Evolutionary conservation across 1,140 invertebrate genomes (phyloP), one percentile per base, ranked within the genome.

Genomic region (Sitobion miscanthi): DNA sequence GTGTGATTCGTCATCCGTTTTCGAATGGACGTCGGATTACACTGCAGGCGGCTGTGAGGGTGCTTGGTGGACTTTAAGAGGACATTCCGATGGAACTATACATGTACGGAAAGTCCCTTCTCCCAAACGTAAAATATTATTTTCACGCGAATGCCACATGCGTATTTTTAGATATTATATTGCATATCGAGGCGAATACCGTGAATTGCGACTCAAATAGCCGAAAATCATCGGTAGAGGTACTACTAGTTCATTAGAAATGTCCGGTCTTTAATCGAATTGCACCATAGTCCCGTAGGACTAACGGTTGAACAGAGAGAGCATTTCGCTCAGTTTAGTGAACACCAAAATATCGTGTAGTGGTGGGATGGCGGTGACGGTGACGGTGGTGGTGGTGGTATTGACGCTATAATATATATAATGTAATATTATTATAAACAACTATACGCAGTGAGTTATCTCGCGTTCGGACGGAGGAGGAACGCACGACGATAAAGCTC

Each of bases 11-110:
- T 54, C 87, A 35, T 89, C 49, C 21, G 9, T 89, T 89, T 88
- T 1, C 47, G n/a, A 89, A 89, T 52, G n/a, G 87, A 89, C 52
- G 87, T 54, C 35, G 87, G n/a, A 89, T 89, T 89, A 54, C n/a
- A 54, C 35, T 77, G 47, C 83, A 25, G 47, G 30, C 30, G 30
- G 25, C 85, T 30, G 4, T 45, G 8, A 85, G 62, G 62, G 62
- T 77, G 30, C 30, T 77, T 77, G 30, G 35, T 87, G 30, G 30
- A 52, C 86, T 87, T 86, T 49, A 87, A 87, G 47, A 52, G 47
- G 42, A 23, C 47, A 88, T 88, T 49, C 86, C 86, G 30, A 30
- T 47, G 30, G n/a, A 1, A 25, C 23, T 45, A 42, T 25, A 85
- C 42, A 83, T 83, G n/a, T 83, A 85, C 83, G 47, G 8, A 77